Percentiles rank a stretch among this genome's conserved stretches.
These are phyloP conservation scores for Poecilobothrus nobilitatus DNA, from an alignment of 2,888 invertebrate genomes.

Conservation along the genomic window DNA sequence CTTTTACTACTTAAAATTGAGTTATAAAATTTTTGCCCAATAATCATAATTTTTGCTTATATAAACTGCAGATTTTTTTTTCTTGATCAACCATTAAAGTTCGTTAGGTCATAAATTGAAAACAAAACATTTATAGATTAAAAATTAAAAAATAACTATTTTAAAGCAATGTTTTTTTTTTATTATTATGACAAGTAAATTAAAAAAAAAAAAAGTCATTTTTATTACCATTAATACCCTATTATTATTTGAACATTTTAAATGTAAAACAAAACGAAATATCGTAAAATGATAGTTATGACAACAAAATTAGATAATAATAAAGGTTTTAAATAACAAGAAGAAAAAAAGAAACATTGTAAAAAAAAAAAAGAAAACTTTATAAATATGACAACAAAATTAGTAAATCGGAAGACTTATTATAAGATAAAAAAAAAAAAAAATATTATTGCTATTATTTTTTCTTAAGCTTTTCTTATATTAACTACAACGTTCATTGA, in stretches of 20 bases:
- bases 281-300: not conserved
- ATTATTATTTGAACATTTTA: not conserved
- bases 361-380: not conserved
- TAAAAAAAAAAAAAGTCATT: too few relatives aligned
- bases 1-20: too few relatives aligned
- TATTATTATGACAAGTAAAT: too few relatives aligned
- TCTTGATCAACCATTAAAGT: too few relatives aligned
- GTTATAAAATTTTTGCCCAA: too few relatives aligned
- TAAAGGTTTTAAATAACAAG: not conserved
- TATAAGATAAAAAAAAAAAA: not conserved
- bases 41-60: too few relatives aligned
- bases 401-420: not conserved
- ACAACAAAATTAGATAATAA: slow-evolving; percentile 3
- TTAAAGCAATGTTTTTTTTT: too few relatives aligned
- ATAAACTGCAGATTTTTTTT: too few relatives aligned
- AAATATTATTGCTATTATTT: not conserved
- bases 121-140: too few relatives aligned
- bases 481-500: not conserved
- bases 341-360: too few relatives aligned
- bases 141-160: too few relatives aligned
- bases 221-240: not conserved
- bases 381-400: not conserved
- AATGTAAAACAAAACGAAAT: not conserved
- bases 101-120: too few relatives aligned
- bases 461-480: not conserved